A percentile compares a stretch with the other conserved stretches of the same genome.
Evolutionary conservation across 2,797 vertebrate genomes (phyloP).

Genomic region (Pteropus rufus): DNA sequence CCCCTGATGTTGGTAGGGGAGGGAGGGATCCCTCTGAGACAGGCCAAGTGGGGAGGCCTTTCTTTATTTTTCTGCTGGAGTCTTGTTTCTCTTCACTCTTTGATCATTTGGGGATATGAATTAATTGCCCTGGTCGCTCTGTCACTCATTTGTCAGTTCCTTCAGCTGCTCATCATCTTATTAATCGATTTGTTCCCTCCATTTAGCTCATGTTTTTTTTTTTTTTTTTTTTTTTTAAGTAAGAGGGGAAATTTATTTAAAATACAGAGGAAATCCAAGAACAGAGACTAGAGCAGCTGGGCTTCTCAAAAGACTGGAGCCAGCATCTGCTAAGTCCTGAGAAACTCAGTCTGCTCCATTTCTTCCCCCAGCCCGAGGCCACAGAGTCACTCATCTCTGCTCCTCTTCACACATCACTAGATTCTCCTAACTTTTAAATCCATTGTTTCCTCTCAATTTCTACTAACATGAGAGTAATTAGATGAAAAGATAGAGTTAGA

Average conservation of each 20-base stretch:
- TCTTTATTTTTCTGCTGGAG: neutral
- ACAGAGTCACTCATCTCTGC: too few relatives aligned
- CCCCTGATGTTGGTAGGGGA: neutral
- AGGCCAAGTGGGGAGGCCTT: neutral
- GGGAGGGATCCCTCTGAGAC: neutral
- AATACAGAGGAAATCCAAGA: neutral
- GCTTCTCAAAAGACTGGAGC: neutral
- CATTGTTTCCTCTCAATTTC: too few relatives aligned
- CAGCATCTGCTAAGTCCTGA: too few relatives aligned
- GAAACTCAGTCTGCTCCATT: too few relatives aligned
- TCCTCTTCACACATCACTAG: too few relatives aligned
- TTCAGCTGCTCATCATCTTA: neutral
- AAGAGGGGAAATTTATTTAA: neutral
- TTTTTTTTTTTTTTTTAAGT: neutral
- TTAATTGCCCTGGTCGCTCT: neutral
- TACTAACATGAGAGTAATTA: too few relatives aligned
- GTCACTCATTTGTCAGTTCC: neutral
- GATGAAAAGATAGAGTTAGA: too few relatives aligned
- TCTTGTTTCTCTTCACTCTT: neutral
- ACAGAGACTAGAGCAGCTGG: neutral
- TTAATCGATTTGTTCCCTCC: neutral
- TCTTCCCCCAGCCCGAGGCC: too few relatives aligned
- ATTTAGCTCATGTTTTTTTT: neutral
- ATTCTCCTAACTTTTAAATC: too few relatives aligned
- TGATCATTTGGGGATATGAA: neutral